These are phyloP conservation scores for Eurystomus glaucurus DNA, from an alignment of 2,797 vertebrate genomes.

Conservation along the genomic window DNA sequence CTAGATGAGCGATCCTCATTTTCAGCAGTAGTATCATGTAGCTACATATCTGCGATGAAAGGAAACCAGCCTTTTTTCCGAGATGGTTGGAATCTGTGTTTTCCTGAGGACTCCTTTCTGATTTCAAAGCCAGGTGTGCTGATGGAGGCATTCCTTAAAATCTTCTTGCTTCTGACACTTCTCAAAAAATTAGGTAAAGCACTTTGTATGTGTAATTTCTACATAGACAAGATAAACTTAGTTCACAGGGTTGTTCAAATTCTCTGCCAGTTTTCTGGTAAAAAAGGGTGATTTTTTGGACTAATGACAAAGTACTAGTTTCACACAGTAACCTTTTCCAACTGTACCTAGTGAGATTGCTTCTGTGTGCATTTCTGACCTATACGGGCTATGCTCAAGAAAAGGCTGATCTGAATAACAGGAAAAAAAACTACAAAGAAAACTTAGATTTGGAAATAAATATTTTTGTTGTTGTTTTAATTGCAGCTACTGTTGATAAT, in stretches of 20 bases:
- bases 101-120: neutral
- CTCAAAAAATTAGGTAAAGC: neutral
- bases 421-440: neutral
- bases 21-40: neutral
- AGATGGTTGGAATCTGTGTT: neutral
- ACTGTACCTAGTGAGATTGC: neutral
- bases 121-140: neutral
- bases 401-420: neutral
- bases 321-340: neutral
- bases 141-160: neutral
- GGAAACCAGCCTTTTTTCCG: neutral
- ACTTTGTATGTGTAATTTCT: neutral
- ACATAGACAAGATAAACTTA: neutral
- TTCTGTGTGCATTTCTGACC: neutral
- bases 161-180: neutral
- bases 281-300: neutral
- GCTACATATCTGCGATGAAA: neutral
- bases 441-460: neutral
- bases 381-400: neutral
- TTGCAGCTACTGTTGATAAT: neutral
- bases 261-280: neutral
- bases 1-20: neutral
- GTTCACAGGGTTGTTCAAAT: neutral
- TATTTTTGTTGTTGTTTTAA: neutral
- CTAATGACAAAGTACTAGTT: neutral